Base-by-base conservation (phyloP, 2,888 invertebrate species). In the Stenchaetothrips biformis region DNA sequence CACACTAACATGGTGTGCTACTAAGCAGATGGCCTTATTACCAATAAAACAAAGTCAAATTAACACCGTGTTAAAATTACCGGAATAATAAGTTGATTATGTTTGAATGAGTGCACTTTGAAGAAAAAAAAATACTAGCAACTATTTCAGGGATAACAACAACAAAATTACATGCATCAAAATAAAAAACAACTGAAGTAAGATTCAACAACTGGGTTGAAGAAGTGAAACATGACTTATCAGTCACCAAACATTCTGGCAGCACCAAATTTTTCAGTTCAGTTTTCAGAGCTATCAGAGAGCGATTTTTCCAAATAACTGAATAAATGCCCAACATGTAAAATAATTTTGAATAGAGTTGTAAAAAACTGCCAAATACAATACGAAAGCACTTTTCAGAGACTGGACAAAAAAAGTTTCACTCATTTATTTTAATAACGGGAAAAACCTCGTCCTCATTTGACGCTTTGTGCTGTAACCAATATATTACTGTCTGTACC, bases 401-500 rank as follows among this genome's bases (percentile, higher is more conserved):
- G 1, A 37, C 37, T 2, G 4, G 37, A 37, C 37, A 1, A 37
- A 37, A 37, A 37, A 37, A 37, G 37, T 37, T 37, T 37, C 37
- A 37, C 37, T 37, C 37, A 37, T 37, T 37, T 37, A 37, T 37
- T 2, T 21, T 25, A 2, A n/a, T 21, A 25, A 25, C 11, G 11
- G 11, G 7, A 74, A 74, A 25, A 7, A 74, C 25, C 9, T 74
- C 21, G 67, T 25, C 25, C 11, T 25, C 25, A 67, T 67, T 21
- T 74, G 21, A 74, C 25, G 25, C 67, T 25, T 74, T 25, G 67
- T 74, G 67, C 67, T 21, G 25, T 74, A 21, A 74, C 7, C 67
- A 74, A 25, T 74, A 25, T 25, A 74, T 74, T 74, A 74, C 25
- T 74, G 67, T 74, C 67, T 74, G 67, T 25, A 74, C 67, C 67